Evolutionary conservation across 2,888 invertebrate species (phyloP).

Genomic region (Luperina testacea): DNA sequence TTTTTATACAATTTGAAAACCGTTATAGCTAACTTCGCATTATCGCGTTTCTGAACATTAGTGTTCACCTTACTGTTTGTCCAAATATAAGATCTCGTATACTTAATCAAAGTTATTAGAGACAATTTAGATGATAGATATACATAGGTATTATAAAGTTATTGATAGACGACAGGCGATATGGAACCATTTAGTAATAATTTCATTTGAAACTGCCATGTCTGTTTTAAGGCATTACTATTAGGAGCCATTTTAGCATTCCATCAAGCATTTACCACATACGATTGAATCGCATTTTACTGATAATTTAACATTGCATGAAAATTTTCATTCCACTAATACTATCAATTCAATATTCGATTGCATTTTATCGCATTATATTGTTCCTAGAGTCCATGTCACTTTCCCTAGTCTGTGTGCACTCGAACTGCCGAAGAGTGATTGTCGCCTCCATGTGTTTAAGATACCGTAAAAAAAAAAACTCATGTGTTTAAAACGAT

Average conservation of each 20-base stretch:
- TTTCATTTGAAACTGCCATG: conserved; percentile 56
- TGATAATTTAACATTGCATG: conserved; percentile 64
- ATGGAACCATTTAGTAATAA: conserved; percentile 81
- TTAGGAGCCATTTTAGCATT: conserved; percentile 70
- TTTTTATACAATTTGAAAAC: conserved; percentile 80
- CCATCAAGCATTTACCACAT: conserved; percentile 75
- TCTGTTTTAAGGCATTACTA: conserved; percentile 70
- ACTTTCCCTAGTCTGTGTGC: conserved; percentile 85
- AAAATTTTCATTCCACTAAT: conserved; percentile 62
- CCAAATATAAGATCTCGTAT: conserved; percentile 52
- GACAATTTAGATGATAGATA: conserved; percentile 55
- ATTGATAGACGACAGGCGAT: conserved; percentile 64
- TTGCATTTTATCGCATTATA: conserved; percentile 57
- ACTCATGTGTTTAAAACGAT: conserved; percentile 13
- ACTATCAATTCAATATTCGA: conserved; percentile 50
- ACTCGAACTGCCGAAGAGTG: conserved; percentile 89
- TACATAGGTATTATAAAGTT: conserved; percentile 50
- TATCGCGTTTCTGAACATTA: conserved; percentile 60
- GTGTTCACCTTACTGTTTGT: conserved; percentile 59
- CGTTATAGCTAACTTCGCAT: conserved; percentile 66
- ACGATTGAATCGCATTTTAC: conserved; percentile 45
- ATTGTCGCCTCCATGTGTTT: conserved; percentile 81
- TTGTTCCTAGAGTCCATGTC: conserved; percentile 83
- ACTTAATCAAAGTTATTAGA: conserved; percentile 53
- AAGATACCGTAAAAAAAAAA: conserved; percentile 68